These are phyloP conservation scores for Drymodes brunneopygia DNA, from an alignment of 2,113 vertebrate genomes.

Conservation along the genomic window DNA sequence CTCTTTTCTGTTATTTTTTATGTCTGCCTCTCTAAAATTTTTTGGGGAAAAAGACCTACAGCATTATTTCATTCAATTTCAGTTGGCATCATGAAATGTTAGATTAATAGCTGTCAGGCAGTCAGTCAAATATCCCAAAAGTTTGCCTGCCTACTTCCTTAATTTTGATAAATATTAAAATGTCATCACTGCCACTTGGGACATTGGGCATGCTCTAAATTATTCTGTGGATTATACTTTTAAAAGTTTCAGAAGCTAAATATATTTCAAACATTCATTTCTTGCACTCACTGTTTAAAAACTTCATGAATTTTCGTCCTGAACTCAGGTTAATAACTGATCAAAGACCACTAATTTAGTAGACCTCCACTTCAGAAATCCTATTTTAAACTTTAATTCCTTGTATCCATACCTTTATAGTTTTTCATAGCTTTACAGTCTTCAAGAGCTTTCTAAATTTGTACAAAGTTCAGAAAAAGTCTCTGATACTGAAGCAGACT, in stretches of 20 bases:
- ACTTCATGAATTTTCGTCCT: not conserved
- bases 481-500: not conserved
- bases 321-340: not conserved
- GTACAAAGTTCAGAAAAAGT: not conserved
- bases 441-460: not conserved
- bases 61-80: not conserved
- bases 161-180: conserved; percentile 42
- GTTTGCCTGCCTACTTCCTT: not conserved
- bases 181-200: not conserved
- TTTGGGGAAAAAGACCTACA: not conserved
- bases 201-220: conserved; percentile 23
- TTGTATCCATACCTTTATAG: not conserved
- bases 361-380: not conserved
- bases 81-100: not conserved
- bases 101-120: conserved; percentile 2
- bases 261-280: conserved; percentile 37
- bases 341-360: not conserved
- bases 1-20: not conserved
- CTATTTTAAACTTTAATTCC: not conserved
- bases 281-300: not conserved
- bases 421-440: not conserved
- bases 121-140: not conserved
- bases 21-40: not conserved
- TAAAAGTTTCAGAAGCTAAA: conserved; percentile 48
- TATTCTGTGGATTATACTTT: conserved; percentile 44